phyloP scores from a whole-genome alignment of 2,113 vertebrate species.

The Typhlomys cinereus region DNA sequence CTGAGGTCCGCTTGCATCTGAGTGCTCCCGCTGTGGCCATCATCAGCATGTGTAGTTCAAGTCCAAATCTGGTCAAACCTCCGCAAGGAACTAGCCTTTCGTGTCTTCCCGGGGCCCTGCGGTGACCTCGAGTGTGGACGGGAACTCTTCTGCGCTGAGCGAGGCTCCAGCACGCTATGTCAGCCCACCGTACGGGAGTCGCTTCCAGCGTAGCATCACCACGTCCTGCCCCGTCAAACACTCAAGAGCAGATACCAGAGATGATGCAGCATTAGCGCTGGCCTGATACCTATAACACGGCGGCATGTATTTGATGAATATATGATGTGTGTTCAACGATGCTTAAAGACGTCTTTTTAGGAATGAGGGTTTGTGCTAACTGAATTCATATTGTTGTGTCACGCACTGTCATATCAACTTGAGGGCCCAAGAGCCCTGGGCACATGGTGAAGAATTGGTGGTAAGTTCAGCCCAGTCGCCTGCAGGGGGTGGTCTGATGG shows the following conservation, averaged over 20 bases:
- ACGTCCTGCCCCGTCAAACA: background rate
- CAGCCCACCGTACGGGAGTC: accelerated
- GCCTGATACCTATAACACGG: no score
- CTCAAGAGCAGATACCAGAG: background rate
- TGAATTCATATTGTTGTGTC: background rate
- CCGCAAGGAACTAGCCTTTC: background rate
- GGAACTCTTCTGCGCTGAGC: no score
- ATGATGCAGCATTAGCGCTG: background rate
- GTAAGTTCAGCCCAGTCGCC: no score
- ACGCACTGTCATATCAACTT: no score
- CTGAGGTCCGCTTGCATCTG: background rate
- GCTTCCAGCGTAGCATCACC: background rate
- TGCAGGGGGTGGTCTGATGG: no score
- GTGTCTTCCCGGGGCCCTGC: background rate
- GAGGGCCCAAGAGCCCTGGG: no score
- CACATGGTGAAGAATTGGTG: no score
- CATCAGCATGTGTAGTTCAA: background rate
- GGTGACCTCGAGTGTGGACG: background rate
- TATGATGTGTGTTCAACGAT: background rate
- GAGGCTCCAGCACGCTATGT: background rate
- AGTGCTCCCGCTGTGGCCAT: background rate
- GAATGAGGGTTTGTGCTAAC: background rate
- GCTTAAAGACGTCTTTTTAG: background rate
- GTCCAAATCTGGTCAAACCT: background rate
- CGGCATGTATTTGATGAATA: background rate